phyloP scores from a whole-genome alignment of 2,888 invertebrate genomes.

The Nephrotoma appendiculata region DNA sequence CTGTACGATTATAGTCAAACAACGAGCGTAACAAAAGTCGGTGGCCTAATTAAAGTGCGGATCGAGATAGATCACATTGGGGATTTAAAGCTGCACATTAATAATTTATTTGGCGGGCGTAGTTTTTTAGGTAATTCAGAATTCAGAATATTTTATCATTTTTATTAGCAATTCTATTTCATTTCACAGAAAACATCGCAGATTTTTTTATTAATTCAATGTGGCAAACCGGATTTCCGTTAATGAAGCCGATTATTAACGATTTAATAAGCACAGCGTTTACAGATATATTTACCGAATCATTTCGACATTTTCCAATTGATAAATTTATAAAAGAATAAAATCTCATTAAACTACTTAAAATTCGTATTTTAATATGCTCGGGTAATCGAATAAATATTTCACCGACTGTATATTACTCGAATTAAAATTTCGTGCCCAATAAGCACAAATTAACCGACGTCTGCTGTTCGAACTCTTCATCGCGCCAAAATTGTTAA shows the following conservation, averaged over 20 bases:
- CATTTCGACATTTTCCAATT: conserved; percentile 59
- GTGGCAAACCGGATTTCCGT: conserved; percentile 67
- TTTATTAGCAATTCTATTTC: conserved; percentile 10
- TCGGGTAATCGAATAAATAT: neutral
- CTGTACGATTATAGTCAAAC: conserved; percentile 49
- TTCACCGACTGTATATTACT: too few relatives aligned
- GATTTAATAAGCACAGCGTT: conserved; percentile 72
- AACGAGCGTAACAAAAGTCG: conserved; percentile 32
- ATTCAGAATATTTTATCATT: neutral
- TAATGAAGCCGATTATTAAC: conserved; percentile 62
- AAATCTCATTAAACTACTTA: neutral
- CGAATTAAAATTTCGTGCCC: neutral
- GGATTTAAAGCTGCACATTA: conserved; percentile 62
- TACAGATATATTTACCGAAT: conserved; percentile 64
- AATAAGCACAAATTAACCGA: neutral
- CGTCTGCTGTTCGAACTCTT: neutral
- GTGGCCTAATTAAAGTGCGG: conserved; percentile 41
- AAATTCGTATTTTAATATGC: neutral
- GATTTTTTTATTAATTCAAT: conserved; percentile 65
- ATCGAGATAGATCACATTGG: conserved; percentile 61
- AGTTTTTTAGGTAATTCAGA: conserved; percentile 43
- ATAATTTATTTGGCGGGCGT: conserved; percentile 53
- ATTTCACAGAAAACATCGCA: conserved; percentile 45
- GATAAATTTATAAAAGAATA: conserved; percentile 38
- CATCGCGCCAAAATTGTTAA: neutral